phyloP scores from a whole-genome alignment of 2,797 vertebrate genomes.

The Sciaenops ocellatus region DNA sequence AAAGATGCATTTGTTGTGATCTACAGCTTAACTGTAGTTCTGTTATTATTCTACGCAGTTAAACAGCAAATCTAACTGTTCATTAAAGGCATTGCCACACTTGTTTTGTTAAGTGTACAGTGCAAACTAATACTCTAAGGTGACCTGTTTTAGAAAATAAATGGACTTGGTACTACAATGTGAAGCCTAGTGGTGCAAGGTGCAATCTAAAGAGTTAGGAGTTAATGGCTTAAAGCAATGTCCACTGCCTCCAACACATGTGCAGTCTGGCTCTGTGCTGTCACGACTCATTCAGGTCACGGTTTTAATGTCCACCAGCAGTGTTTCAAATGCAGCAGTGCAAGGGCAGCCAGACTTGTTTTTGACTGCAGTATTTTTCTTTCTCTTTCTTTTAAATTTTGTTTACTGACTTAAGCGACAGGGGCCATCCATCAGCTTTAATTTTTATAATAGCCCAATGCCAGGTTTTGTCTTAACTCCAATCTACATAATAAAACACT shows the following conservation, averaged over 20 bases:
- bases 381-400: neutral
- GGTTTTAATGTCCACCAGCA: constrained; percentile 28
- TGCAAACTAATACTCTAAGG: neutral
- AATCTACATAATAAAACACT: constrained; percentile 13
- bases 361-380: constrained; percentile 15
- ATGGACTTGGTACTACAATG: neutral
- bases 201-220: constrained; percentile 12
- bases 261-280: constrained; percentile 24
- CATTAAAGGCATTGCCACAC: neutral
- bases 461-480: neutral
- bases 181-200: neutral
- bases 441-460: constrained; percentile 13
- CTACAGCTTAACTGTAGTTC: neutral
- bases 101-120: neutral
- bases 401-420: neutral
- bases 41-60: neutral
- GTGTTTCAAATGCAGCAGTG: constrained; percentile 27
- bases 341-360: constrained; percentile 5
- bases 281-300: constrained; percentile 51
- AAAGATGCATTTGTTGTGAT: neutral
- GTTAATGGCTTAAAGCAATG: constrained; percentile 27
- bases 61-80: no score
- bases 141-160: neutral
- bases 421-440: neutral
- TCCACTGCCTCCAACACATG: constrained; percentile 6